These are phyloP conservation scores for Myiagra hebetior DNA, from an alignment of 2,113 vertebrate genomes.

Conservation along the genomic window DNA sequence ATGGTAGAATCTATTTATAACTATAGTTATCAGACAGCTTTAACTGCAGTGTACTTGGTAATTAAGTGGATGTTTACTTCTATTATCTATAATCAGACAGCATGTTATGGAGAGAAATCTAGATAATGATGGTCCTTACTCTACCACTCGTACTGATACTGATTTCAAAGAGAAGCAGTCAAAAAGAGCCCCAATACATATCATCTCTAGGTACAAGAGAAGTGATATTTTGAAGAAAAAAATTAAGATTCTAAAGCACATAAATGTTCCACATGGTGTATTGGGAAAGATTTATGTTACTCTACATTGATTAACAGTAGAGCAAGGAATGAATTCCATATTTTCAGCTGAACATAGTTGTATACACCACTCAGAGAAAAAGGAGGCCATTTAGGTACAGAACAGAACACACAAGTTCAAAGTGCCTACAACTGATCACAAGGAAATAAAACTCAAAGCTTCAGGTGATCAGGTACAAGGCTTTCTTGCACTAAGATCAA, in stretches of 20 bases:
- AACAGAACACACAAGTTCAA: not conserved
- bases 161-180: not conserved
- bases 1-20: not conserved
- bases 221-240: not conserved
- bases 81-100: not conserved
- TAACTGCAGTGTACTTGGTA: not conserved
- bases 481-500: not conserved
- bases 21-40: not conserved
- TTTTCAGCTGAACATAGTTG: not conserved
- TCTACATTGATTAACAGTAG: not conserved
- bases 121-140: not conserved
- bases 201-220: not conserved
- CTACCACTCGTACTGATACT: not conserved
- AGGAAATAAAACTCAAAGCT: not conserved
- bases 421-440: not conserved
- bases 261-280: not conserved
- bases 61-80: slow-evolving; percentile 8
- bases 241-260: not conserved
- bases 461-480: not conserved
- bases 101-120: not conserved
- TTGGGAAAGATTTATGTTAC: not conserved
- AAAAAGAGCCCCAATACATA: not conserved
- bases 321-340: not conserved
- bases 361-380: not conserved
- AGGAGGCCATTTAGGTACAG: not conserved